A percentile compares a stretch with the other conserved stretches of the same genome.
Conservation (phyloP, 2,113 vertebrate genomes). For the Bagarius yarrelli region DNA sequence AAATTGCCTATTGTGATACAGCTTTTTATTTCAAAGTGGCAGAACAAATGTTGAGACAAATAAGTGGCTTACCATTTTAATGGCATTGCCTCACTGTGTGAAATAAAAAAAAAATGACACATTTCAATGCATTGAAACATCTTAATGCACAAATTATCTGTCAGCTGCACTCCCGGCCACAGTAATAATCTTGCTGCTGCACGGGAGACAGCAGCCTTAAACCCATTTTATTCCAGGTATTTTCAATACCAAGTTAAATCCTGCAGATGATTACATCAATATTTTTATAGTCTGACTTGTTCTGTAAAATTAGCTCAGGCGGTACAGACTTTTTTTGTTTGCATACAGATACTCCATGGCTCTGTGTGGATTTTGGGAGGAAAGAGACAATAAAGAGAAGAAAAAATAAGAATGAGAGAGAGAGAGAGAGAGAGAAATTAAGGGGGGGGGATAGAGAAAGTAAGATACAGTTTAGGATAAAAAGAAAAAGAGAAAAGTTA, state of each 20-base stretch:
- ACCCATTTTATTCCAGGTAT: conserved; percentile 68
- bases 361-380: conserved; percentile 50
- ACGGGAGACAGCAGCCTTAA: conserved; percentile 66
- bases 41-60: conserved; percentile 64
- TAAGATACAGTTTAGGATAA: background rate
- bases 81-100: conserved; percentile 58
- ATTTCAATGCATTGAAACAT: conserved; percentile 66
- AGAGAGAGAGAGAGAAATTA: background rate
- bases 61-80: conserved; percentile 71
- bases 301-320: conserved; percentile 72
- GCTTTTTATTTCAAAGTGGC: conserved; percentile 56
- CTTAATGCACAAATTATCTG: conserved; percentile 74
- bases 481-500: background rate
- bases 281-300: conserved; percentile 65
- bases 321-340: conserved; percentile 67
- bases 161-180: conserved; percentile 63
- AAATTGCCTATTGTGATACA: conserved; percentile 57
- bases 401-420: conserved; percentile 8
- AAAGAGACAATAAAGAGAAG: background rate
- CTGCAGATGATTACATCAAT: conserved; percentile 69
- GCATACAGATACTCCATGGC: conserved; percentile 61
- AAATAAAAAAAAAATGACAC: conserved; percentile 59
- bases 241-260: conserved; percentile 67
- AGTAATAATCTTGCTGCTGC: conserved; percentile 68
- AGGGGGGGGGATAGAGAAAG: background rate